Percentiles rank a stretch among this genome's conserved stretches.
These are phyloP conservation scores for Antheraea mylitta DNA, from an alignment of 1,140 invertebrate genomes.

Conservation along the genomic window DNA sequence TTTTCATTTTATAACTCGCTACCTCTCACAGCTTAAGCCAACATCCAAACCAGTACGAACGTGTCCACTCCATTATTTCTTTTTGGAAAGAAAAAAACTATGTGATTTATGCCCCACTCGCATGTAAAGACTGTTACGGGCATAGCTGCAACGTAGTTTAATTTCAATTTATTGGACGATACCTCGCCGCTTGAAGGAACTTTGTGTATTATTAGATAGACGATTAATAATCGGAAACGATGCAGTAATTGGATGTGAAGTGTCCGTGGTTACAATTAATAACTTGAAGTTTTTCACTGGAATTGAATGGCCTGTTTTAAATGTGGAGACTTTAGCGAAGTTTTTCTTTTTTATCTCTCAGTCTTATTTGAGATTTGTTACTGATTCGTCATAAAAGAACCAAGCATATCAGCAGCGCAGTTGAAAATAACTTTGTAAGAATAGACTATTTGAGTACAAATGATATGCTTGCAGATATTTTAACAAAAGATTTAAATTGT, in stretches of 20 bases:
- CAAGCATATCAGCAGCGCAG: too few relatives aligned
- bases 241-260: slow-evolving; percentile 14
- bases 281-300: neutral
- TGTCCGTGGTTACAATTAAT: neutral
- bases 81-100: slow-evolving; percentile 57
- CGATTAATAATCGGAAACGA: slow-evolving; percentile 43
- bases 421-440: too few relatives aligned
- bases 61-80: slow-evolving; percentile 58
- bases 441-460: too few relatives aligned
- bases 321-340: too few relatives aligned
- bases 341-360: too few relatives aligned
- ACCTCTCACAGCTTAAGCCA: slow-evolving; percentile 33
- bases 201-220: slow-evolving; percentile 45
- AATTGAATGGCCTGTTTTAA: too few relatives aligned
- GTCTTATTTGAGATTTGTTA: too few relatives aligned
- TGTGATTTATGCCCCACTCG: slow-evolving; percentile 62
- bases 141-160: slow-evolving; percentile 57
- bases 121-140: slow-evolving; percentile 51
- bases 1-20: slow-evolving; percentile 7
- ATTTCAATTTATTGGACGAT: slow-evolving; percentile 72
- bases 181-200: slow-evolving; percentile 22
- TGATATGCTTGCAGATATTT: too few relatives aligned
- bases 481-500: too few relatives aligned
- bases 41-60: slow-evolving; percentile 34
- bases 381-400: too few relatives aligned